phyloP scores from a whole-genome alignment of 2,113 vertebrate species.

The Chaetorhynchus papuensis region DNA sequence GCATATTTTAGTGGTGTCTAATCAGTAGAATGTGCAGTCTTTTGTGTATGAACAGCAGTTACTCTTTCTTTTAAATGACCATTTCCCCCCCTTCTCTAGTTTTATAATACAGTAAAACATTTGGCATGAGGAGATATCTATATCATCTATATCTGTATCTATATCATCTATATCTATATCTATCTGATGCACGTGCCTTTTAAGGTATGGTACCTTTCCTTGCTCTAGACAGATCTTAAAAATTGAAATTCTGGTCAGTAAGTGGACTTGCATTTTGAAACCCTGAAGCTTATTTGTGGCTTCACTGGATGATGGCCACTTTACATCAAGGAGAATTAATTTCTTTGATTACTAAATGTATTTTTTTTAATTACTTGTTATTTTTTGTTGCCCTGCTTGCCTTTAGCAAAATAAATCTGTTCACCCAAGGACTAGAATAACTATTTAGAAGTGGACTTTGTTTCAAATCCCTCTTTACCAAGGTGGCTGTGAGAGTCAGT shows the following conservation, averaged over 20 bases:
- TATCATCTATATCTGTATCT: not conserved
- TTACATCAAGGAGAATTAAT: not conserved
- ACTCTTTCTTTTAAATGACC: not conserved
- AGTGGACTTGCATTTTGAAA: not conserved
- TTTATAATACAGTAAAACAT: not conserved
- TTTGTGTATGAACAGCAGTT: not conserved
- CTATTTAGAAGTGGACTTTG: not conserved
- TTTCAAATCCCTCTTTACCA: not conserved
- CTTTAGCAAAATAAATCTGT: not conserved
- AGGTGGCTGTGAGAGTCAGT: not conserved
- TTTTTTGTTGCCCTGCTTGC: not conserved
- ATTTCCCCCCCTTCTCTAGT: not conserved
- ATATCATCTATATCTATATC: not conserved
- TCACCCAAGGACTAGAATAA: not conserved
- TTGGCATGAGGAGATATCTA: not conserved
- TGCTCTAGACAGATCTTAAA: not conserved
- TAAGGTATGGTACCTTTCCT: not conserved
- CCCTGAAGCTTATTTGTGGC: not conserved
- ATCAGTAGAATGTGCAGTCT: not conserved
- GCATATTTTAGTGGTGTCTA: not conserved
- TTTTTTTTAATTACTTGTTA: not conserved
- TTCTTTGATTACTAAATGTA: not conserved
- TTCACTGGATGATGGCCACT: not conserved
- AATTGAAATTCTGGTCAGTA: not conserved
- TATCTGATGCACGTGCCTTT: not conserved